Conservation (phyloP, 2,888 invertebrate species). For the Acrobasis consociella region DNA sequence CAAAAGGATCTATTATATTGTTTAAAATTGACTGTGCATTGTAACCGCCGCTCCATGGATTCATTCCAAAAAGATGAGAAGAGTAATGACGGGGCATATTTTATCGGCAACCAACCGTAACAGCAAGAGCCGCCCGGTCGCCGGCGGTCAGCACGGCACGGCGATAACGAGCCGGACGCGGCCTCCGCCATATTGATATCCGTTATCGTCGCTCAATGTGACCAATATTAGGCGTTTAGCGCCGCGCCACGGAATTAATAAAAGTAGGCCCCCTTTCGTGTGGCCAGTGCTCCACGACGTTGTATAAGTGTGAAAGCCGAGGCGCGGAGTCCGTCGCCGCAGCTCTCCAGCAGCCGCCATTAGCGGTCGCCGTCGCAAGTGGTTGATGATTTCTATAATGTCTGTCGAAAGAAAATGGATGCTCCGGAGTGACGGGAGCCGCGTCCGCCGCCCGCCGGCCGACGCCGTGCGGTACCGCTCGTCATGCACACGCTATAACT, state of each 20-base stretch:
- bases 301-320: no score
- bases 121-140: constrained; percentile 15
- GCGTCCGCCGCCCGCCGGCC: background rate
- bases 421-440: background rate
- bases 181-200: no score
- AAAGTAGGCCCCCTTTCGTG: no score
- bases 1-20: no score
- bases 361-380: background rate
- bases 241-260: no score
- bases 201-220: no score
- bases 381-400: constrained; percentile 14
- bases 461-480: constrained; percentile 10
- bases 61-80: constrained; percentile 17
- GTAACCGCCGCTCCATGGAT: background rate
- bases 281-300: no score
- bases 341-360: background rate
- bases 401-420: constrained; percentile 20
- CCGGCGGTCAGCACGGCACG: background rate
- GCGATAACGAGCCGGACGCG: background rate
- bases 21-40: no score
- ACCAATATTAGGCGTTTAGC: no score
- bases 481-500: constrained; percentile 25
- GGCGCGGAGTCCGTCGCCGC: no score
- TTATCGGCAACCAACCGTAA: constrained; percentile 25
- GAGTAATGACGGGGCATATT: constrained; percentile 28